phyloP scores from a whole-genome alignment of 2,888 invertebrate species.

The Agrochola litura region DNA sequence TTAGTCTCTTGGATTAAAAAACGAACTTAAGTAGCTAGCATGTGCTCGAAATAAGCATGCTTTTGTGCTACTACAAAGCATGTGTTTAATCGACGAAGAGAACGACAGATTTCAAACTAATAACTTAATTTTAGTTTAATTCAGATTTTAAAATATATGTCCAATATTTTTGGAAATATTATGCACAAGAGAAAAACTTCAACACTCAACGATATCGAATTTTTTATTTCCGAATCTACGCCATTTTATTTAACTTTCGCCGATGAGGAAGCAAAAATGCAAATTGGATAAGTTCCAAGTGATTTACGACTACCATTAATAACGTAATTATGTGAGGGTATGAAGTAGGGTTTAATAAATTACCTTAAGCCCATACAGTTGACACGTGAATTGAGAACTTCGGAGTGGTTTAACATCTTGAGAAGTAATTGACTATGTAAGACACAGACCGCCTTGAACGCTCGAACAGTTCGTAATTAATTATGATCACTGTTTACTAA shows the following conservation, averaged over 20 bases:
- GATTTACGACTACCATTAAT: conserved; percentile 46
- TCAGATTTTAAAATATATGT: not conserved
- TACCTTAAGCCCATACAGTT: conserved; percentile 1
- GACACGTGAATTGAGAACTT: conserved; percentile 9
- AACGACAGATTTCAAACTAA: not conserved
- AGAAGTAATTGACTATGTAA: conserved; percentile 25
- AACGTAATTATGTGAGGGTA: conserved; percentile 15
- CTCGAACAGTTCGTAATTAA: conserved; percentile 1
- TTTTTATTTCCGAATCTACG: not conserved
- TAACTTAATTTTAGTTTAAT: not conserved
- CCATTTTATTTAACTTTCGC: conserved; percentile 1
- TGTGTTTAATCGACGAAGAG: too few species aligned
- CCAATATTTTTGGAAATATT: not conserved
- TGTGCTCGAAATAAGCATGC: too few species aligned
- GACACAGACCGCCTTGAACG: not conserved
- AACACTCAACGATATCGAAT: not conserved
- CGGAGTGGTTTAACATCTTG: conserved; percentile 6
- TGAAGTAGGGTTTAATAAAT: conserved; percentile 40
- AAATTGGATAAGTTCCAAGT: conserved; percentile 32
- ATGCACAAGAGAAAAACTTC: not conserved
- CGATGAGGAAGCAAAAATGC: conserved; percentile 35
- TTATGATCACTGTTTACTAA: not conserved
- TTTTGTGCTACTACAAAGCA: too few species aligned
- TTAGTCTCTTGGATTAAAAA: too few species aligned
- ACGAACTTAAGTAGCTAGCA: too few species aligned